Percentiles rank a stretch among this genome's conserved stretches.
Conservation (phyloP, 2,888 invertebrate species). For the Nezara viridula region DNA sequence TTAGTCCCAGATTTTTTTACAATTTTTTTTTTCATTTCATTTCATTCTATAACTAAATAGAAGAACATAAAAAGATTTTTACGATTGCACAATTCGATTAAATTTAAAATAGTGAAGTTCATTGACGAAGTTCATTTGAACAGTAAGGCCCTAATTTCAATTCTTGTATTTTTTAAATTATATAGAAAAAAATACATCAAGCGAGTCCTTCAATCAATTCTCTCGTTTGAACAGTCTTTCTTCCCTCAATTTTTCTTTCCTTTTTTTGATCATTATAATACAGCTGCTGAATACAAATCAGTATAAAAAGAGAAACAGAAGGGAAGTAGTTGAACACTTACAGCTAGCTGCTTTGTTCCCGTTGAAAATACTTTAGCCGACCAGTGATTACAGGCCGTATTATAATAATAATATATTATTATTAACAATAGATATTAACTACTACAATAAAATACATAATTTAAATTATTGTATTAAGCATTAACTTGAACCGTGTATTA, state of each 20-base stretch:
- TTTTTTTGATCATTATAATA: constrained; percentile 27
- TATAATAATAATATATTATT: not conserved
- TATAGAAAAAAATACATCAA: not conserved
- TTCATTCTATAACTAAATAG: no score
- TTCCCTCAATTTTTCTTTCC: not conserved
- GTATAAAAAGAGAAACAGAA: constrained; percentile 12
- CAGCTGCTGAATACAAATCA: constrained; percentile 42
- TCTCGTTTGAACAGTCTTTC: not conserved
- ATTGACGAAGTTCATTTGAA: not conserved
- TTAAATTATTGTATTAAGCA: not conserved
- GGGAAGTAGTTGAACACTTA: constrained; percentile 3
- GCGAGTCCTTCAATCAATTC: constrained; percentile 15
- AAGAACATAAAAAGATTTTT: not conserved
- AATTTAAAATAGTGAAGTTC: not conserved
- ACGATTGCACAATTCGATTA: not conserved
- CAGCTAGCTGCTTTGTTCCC: not conserved
- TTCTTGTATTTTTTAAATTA: not conserved
- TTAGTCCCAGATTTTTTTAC: no score
- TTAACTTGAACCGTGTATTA: not conserved
- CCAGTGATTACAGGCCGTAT: not conserved
- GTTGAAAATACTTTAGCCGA: not conserved
- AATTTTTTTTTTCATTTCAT: no score
- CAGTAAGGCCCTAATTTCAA: not conserved
- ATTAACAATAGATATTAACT: not conserved
- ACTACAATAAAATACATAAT: not conserved